phyloP scores from a whole-genome alignment of 1,140 invertebrate genomes.

The Drepana arcuata region DNA sequence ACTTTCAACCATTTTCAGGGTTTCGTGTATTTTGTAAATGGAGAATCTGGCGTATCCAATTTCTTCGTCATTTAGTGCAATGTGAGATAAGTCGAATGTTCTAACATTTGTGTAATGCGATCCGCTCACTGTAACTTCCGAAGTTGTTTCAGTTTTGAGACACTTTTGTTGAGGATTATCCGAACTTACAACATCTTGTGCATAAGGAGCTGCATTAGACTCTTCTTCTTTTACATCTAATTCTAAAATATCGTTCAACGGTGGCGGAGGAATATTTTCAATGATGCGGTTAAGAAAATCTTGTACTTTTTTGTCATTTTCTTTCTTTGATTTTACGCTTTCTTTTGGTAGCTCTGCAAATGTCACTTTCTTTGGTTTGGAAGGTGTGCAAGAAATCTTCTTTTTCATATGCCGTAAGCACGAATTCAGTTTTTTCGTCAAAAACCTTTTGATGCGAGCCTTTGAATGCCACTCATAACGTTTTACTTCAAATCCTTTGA shows the following conservation, averaged over 20 bases:
- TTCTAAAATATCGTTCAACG: constrained; percentile 24
- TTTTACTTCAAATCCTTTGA: constrained; percentile 46
- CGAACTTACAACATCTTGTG: too few species aligned
- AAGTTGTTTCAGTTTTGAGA: too few species aligned
- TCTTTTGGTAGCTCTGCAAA: too few species aligned
- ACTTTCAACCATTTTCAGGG: constrained; percentile 29
- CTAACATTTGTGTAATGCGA: constrained; percentile 25
- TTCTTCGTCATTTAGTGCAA: constrained; percentile 29
- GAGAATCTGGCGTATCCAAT: constrained; percentile 43
- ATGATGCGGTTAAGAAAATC: constrained; percentile 40
- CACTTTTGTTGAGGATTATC: too few species aligned
- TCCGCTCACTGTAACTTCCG: constrained; percentile 39
- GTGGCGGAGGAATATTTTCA: constrained; percentile 46
- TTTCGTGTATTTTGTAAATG: constrained; percentile 40
- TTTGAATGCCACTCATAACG: constrained; percentile 55
- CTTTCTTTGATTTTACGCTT: too few species aligned
- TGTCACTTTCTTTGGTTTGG: too few species aligned
- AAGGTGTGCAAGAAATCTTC: too few species aligned
- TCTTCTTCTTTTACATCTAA: too few species aligned
- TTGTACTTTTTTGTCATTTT: constrained; percentile 34
- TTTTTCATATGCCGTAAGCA: too few species aligned
- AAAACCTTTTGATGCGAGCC: constrained; percentile 36
- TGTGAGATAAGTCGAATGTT: constrained; percentile 22
- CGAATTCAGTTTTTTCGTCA: constrained; percentile 25
- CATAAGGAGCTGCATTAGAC: too few species aligned